These are phyloP conservation scores for Pelmatolapia mariae DNA, from an alignment of 2,113 vertebrate genomes.

Conservation along the genomic window DNA sequence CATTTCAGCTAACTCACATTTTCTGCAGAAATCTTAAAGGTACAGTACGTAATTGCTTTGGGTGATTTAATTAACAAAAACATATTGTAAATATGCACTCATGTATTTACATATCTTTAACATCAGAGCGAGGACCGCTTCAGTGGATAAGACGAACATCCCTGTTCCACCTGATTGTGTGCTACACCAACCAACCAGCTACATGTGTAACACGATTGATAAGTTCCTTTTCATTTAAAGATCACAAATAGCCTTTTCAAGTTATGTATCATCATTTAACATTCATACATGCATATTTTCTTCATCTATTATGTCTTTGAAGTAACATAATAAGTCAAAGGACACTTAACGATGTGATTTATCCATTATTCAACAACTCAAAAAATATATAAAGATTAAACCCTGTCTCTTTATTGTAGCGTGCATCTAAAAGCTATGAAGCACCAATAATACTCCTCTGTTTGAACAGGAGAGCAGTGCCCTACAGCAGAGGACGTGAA, in stretches of 20 bases:
- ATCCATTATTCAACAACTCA: neutral
- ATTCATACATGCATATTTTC: neutral
- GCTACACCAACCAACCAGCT: too few species aligned
- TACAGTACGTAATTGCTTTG: neutral
- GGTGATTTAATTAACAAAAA: neutral
- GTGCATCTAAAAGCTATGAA: neutral
- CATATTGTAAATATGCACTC: neutral
- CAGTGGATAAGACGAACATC: neutral
- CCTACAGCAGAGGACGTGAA: neutral
- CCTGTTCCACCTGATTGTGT: neutral
- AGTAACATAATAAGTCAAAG: neutral
- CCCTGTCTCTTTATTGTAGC: neutral
- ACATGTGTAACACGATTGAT: neutral
- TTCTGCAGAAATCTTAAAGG: neutral
- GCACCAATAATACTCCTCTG: neutral
- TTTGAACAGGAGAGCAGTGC: neutral
- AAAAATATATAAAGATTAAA: neutral
- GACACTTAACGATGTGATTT: neutral
- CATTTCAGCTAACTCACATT: neutral
- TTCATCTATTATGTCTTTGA: neutral
- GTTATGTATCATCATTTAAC: neutral
- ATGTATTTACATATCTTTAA: neutral
- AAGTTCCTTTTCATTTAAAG: neutral
- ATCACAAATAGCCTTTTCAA: neutral
- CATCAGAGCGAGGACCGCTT: fast-evolving